Evolutionary conservation across 2,113 vertebrate genomes (phyloP).

Genomic region (Brachyhypopomus gauderio): DNA sequence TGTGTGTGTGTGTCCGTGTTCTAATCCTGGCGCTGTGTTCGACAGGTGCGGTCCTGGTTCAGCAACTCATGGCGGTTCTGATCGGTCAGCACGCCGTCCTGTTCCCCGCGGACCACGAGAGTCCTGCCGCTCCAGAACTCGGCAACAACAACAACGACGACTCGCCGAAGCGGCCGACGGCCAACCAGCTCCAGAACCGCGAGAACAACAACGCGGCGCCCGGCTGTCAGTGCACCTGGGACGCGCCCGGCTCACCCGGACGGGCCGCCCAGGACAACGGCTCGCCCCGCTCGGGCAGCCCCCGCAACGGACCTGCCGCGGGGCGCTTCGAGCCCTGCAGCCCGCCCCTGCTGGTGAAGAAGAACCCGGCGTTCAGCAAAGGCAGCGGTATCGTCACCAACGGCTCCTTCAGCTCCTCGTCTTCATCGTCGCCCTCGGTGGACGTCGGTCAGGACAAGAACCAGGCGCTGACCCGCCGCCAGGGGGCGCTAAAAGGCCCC

Average conservation of each 20-base stretch:
- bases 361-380: slow-evolving; percentile 94
- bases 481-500: slow-evolving; percentile 80
- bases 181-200: slow-evolving; percentile 80
- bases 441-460: slow-evolving; percentile 81
- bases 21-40: not conserved
- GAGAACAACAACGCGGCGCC: slow-evolving; percentile 85
- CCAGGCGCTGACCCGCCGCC: slow-evolving; percentile 77
- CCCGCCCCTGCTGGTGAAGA: slow-evolving; percentile 88
- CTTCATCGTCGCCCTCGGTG: slow-evolving; percentile 75
- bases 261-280: slow-evolving; percentile 77
- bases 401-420: slow-evolving; percentile 91
- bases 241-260: slow-evolving; percentile 81
- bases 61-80: slow-evolving; percentile 95
- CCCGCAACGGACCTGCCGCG: slow-evolving; percentile 77
- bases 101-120: slow-evolving; percentile 84
- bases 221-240: slow-evolving; percentile 86
- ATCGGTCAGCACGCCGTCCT: slow-evolving; percentile 88
- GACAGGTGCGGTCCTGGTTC: slow-evolving; percentile 90
- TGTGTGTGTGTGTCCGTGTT: no score
- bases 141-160: slow-evolving; percentile 86
- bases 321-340: slow-evolving; percentile 83
- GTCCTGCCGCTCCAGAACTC: slow-evolving; percentile 69
- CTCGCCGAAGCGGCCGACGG: slow-evolving; percentile 68
- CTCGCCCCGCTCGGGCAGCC: slow-evolving; percentile 83
- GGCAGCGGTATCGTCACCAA: slow-evolving; percentile 98